Percentiles rank a stretch among this genome's conserved stretches.
These are phyloP conservation scores for Nemotelus nigrinus DNA, from an alignment of 2,888 invertebrate species.

Conservation along the genomic window DNA sequence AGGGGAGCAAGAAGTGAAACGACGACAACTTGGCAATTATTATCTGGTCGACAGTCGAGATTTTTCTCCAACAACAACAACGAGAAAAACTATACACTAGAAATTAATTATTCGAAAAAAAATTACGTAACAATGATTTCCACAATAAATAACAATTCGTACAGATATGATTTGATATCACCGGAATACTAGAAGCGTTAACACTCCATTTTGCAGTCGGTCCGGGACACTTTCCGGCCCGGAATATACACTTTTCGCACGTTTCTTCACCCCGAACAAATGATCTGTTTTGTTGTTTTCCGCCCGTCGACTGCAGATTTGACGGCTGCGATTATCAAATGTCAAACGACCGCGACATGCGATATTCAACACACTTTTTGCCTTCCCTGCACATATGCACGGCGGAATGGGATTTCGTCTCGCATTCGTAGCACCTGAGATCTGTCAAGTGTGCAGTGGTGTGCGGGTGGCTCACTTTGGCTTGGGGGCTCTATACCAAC, in stretches of 20 bases:
- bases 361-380: not conserved
- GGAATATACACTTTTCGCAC: conserved; percentile 25
- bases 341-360: conserved; percentile 21
- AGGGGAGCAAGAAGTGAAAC: not conserved
- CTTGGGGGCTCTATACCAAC: not conserved
- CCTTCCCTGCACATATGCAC: not conserved
- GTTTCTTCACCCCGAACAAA: conserved; percentile 11
- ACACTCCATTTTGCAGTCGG: not conserved
- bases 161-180: conserved; percentile 22
- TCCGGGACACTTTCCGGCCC: not conserved
- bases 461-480: conserved; percentile 3
- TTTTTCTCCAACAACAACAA: conserved; percentile 7
- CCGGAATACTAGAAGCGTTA: conserved; percentile 25
- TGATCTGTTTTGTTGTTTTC: conserved; percentile 26
- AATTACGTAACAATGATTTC: conserved; percentile 38
- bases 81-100: conserved; percentile 7
- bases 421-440: conserved; percentile 23
- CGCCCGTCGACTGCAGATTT: conserved; percentile 8
- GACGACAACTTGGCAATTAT: not conserved
- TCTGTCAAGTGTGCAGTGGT: conserved; percentile 34
- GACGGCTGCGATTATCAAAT: conserved; percentile 35
- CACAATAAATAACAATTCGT: conserved; percentile 21
- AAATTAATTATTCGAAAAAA: conserved; percentile 18
- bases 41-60: not conserved
- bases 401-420: not conserved